These are phyloP conservation scores for Chalcosyrphus nemorum DNA, from an alignment of 2,888 invertebrate genomes.

Conservation along the genomic window DNA sequence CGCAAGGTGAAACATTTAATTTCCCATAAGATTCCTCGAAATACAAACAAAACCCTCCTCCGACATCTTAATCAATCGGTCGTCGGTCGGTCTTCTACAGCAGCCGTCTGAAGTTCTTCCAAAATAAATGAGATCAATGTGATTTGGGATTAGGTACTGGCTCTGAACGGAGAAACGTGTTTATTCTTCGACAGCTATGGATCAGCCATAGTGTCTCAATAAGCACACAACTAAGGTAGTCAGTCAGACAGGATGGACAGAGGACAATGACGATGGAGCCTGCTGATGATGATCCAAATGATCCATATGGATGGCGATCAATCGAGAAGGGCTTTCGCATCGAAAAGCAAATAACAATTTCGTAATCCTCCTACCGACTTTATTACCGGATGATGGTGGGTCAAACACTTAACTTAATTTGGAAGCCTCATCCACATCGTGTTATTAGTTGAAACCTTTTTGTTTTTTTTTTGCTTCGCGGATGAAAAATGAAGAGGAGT, in stretches of 20 bases:
- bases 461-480: neutral
- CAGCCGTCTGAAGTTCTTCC: slow-evolving; percentile 27
- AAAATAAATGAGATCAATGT: slow-evolving; percentile 45
- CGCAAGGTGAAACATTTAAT: slow-evolving; percentile 65
- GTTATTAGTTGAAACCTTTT: slow-evolving; percentile 56
- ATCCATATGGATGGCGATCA: slow-evolving; percentile 66
- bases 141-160: slow-evolving; percentile 40
- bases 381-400: slow-evolving; percentile 71
- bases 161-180: slow-evolving; percentile 52
- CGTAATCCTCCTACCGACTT: slow-evolving; percentile 69
- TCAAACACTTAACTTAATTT: slow-evolving; percentile 81
- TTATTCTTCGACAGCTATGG: slow-evolving; percentile 63
- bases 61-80: slow-evolving; percentile 71
- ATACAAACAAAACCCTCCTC: slow-evolving; percentile 66
- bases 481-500: slow-evolving; percentile 5
- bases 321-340: slow-evolving; percentile 41
- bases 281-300: slow-evolving; percentile 52
- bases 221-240: slow-evolving; percentile 19
- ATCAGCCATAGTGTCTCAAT: slow-evolving; percentile 55
- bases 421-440: slow-evolving; percentile 77
- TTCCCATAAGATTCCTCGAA: slow-evolving; percentile 71
- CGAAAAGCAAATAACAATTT: slow-evolving; percentile 65
- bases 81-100: slow-evolving; percentile 35
- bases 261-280: too few relatives aligned
- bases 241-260: neutral